Evolutionary conservation across 2,113 vertebrate species (phyloP).

Genomic region (human): GRCh38 chr7:20642001-20642500

Average conservation of each 20-base stretch:
- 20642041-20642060: neutral
- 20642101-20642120: neutral
- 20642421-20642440: slow-evolving; percentile 6
- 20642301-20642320: neutral
- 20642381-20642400: neutral
- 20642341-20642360: neutral
- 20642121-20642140: neutral
- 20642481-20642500: neutral
- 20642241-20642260: neutral
- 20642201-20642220: neutral
- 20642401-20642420: neutral
- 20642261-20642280: neutral
- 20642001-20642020: neutral
- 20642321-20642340: neutral
- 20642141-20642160: neutral
- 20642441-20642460: neutral
- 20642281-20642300: neutral
- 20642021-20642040: neutral
- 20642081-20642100: neutral
- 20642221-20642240: neutral
- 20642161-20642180: neutral
- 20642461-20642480: neutral
- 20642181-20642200: neutral
- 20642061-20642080: neutral
- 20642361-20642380: neutral